These are phyloP conservation scores for Numida meleagris DNA, from an alignment of 2,113 vertebrate genomes.

Conservation along the genomic window DNA sequence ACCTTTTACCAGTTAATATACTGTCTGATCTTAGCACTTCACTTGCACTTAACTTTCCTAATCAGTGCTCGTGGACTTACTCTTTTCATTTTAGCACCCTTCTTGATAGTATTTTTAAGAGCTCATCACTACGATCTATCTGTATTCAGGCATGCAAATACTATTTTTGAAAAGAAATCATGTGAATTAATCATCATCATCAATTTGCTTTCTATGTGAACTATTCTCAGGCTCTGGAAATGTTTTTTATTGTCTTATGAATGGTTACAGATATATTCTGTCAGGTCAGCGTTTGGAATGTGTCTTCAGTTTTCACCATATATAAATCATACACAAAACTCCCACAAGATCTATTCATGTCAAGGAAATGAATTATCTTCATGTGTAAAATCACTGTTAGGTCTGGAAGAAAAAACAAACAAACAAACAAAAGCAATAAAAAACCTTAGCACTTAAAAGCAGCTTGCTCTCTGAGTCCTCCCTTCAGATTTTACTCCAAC, in stretches of 20 bases:
- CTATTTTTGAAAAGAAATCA: not conserved
- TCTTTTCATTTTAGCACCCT: not conserved
- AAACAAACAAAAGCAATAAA: not conserved
- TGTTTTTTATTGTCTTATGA: not conserved
- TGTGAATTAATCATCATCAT: not conserved
- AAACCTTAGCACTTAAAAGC: not conserved
- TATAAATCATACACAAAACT: not conserved
- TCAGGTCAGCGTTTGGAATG: not conserved
- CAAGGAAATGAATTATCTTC: not conserved
- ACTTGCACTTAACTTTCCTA: not conserved
- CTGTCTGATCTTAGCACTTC: not conserved
- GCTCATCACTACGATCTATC: not conserved
- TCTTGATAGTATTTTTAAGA: not conserved
- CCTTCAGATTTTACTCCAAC: not conserved
- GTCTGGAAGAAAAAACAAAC: not conserved
- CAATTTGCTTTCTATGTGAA: not conserved
- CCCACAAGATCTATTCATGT: not conserved
- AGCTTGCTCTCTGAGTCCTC: not conserved
- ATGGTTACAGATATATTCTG: not conserved
- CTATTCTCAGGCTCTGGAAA: not conserved
- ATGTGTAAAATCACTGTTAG: not conserved
- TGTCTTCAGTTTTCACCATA: not conserved
- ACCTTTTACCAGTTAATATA: not conserved
- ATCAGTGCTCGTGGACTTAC: not conserved
- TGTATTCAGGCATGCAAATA: not conserved